Evolutionary conservation across 2,113 vertebrate species (phyloP), one percentile per base, ranked within the genome.

Genomic region (Vulpes ferrilata): DNA sequence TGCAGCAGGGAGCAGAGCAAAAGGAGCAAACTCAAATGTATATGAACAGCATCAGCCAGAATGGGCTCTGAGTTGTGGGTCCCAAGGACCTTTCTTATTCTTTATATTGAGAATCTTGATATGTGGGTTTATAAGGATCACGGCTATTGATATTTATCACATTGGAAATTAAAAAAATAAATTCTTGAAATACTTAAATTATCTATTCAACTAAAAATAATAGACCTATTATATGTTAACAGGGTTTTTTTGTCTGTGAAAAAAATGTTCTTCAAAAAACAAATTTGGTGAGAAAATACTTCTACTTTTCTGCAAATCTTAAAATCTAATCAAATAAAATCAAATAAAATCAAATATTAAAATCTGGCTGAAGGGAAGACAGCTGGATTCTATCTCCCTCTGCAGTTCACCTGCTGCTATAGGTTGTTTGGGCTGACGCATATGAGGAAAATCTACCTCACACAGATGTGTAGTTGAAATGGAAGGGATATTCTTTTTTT

Each of bases 191-290:
- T 51, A 51, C 1, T n/a, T 59, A 62, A 69, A 81, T 5, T 88
- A 87, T 38, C 79, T 30, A 83, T 53, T 87, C 69, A 55, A 85
- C 83, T 89, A 51, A 80, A 96, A 94, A 43, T 83, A 81, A 84
- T 74, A 67, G 96, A 48, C 53, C 93, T 48, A n/a, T 65, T 84
- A 43, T 5, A n/a, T 13, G n/a, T 62, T 65, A 78, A 78, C 71
- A 48, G 57, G 25, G 30, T 59, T 71, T 71, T 51, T 51, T 78
- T 17, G 3, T 80, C 19, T n/a, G 62, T 10, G 64, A 22, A 81
- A 57, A 88, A 53, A 55, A 19, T 1, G 0, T 20, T 73, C 91
- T 92, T 43, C 12, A 19, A 53, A 86, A 57, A 59, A 60, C 11
- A 83, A 32, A 83, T 38, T 60, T 43, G 38, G 4, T 65, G 30